These are phyloP conservation scores for Hippocampus barbouri DNA, from an alignment of 2,113 vertebrate species.

Conservation along the genomic window DNA sequence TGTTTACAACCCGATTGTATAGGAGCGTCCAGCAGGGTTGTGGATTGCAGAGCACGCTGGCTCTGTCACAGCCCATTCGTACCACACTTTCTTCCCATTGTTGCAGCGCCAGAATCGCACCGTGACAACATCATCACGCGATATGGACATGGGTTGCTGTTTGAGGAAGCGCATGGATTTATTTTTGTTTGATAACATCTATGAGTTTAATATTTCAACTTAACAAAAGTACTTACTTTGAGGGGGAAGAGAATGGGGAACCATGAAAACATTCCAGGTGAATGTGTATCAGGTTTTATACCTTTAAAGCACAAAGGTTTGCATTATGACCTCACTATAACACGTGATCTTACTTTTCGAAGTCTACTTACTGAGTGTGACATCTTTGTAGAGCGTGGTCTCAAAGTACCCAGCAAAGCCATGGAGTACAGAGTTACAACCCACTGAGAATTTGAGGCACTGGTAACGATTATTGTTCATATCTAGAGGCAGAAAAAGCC, in stretches of 20 bases:
- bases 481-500: slow-evolving; percentile 31
- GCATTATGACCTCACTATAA: not conserved
- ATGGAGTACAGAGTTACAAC: slow-evolving; percentile 86
- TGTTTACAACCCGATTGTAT: slow-evolving; percentile 86
- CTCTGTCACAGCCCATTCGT: slow-evolving; percentile 91
- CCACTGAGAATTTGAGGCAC: slow-evolving; percentile 78
- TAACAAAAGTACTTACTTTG: slow-evolving; percentile 74
- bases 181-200: not conserved
- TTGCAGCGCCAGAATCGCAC: slow-evolving; percentile 90
- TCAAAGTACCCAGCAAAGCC: slow-evolving; percentile 93
- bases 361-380: slow-evolving; percentile 82
- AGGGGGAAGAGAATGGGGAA: slow-evolving; percentile 93
- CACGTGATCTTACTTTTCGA: not conserved
- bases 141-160: slow-evolving; percentile 83
- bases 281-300: slow-evolving; percentile 89
- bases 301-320: slow-evolving; percentile 60
- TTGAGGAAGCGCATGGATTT: not conserved
- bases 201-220: not conserved
- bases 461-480: slow-evolving; percentile 89
- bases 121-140: slow-evolving; percentile 75
- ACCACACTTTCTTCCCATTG: slow-evolving; percentile 93
- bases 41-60: slow-evolving; percentile 88
- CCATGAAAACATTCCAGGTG: slow-evolving; percentile 96
- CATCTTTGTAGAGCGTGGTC: slow-evolving; percentile 84
- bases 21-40: slow-evolving; percentile 89